Percentiles rank a stretch among this genome's conserved stretches.
Evolutionary conservation across 2,113 vertebrate species (phyloP).

Genomic region (Myotis yumanensis): DNA sequence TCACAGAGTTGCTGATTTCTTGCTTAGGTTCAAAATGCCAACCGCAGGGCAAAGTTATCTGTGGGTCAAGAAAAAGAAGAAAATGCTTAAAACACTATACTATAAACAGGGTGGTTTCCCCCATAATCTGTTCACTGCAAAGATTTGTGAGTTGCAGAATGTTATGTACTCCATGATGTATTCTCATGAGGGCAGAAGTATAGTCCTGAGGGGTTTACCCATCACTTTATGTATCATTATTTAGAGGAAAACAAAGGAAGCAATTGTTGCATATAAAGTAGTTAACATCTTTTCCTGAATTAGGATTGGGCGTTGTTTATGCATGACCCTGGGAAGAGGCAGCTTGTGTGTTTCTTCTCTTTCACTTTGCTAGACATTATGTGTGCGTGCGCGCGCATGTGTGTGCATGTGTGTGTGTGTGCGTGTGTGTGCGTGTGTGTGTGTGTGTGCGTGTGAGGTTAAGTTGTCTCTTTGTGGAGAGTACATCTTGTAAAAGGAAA

Average conservation of each 20-base stretch:
- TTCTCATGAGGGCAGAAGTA: background rate
- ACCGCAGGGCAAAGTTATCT: background rate
- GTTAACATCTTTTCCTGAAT: background rate
- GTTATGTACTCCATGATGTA: background rate
- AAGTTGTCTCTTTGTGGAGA: background rate
- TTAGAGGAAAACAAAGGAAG: background rate
- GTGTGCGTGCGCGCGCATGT: background rate
- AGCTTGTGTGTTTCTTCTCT: background rate
- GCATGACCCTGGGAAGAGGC: background rate
- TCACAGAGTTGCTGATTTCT: constrained; percentile 28
- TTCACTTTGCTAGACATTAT: background rate
- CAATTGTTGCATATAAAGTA: background rate
- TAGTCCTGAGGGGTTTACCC: background rate
- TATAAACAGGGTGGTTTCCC: background rate
- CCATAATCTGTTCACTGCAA: background rate
- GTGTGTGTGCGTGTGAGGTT: background rate
- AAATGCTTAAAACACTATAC: background rate
- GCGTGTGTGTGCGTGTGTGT: background rate
- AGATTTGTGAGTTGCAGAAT: background rate
- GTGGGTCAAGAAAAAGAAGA: background rate
- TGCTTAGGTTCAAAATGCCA: background rate
- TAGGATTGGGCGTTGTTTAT: background rate
- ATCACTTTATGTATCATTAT: background rate
- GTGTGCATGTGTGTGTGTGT: too few relatives aligned
- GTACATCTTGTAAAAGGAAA: background rate